Evolutionary conservation across 2,888 invertebrate genomes (phyloP), one percentile per base, ranked within the genome.

Genomic region (Orthonychiurus folsomi): DNA sequence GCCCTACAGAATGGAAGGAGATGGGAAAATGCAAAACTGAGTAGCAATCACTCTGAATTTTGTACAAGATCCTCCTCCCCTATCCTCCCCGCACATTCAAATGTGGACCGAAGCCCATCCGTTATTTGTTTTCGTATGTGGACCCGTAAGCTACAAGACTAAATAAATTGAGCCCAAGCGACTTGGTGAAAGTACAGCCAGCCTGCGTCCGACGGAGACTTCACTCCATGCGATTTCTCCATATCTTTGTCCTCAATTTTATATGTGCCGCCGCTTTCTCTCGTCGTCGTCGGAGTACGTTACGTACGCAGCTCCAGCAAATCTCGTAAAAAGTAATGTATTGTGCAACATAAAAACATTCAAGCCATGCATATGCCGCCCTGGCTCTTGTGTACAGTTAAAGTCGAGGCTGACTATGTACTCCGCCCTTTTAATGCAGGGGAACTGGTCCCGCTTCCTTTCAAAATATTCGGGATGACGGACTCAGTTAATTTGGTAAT

Each of bases 111-210:
- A n/a, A n/a, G n/a, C n/a, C n/a, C n/a, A n/a, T n/a, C 15, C 37
- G 37, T 37, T 37, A 37, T 37, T 37, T 37, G 37, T 37, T 37
- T 37, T 37, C 37, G 37, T 37, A 37, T 37, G 37, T 37, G 37
- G 37, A 37, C 37, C 37, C 37, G 37, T 5, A n/a, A 37, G 37
- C 37, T 37, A n/a, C n/a, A n/a, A 12, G 52, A 52, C 21, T 52
- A 52, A 52, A 52, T 52, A 52, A 52, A 52, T 52, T 23, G 52
- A 52, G 24, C 52, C 52, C 52, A 52, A 21, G 52, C 24, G 52
- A 20, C 12, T 52, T 52, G 52, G 52, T 37, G 37, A 37, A 37
- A 37, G 37, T 37, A 37, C 9, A 37, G 37, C 9, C 37, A 37
- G 37, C 37, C n/a, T n/a, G n/a, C n/a, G n/a, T n/a, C n/a, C n/a